Percentiles rank a stretch among this genome's conserved stretches.
phyloP scores from a whole-genome alignment of 2,888 invertebrate species.

The Sarcophaga rosellei region DNA sequence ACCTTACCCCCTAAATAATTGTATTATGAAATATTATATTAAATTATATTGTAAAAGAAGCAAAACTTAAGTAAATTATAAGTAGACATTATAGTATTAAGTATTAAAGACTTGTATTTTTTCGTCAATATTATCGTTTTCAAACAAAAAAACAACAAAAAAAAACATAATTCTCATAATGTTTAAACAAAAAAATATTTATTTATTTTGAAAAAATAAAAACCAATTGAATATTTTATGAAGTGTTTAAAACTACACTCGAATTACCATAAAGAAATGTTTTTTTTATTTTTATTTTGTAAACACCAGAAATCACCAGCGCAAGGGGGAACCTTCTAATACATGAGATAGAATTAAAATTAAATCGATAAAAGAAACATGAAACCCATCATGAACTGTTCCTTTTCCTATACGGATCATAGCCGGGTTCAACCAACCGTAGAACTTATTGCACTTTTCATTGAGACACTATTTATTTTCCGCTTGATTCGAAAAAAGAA shows the following conservation, averaged over 20 bases:
- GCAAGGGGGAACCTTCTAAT: too few relatives aligned
- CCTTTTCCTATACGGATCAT: too few relatives aligned
- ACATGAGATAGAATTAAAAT: too few relatives aligned
- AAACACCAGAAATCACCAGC: too few relatives aligned
- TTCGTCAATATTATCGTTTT: slow-evolving; percentile 22
- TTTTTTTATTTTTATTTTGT: background rate
- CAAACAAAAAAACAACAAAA: slow-evolving; percentile 1
- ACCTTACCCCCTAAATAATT: slow-evolving; percentile 24
- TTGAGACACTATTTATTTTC: too few relatives aligned
- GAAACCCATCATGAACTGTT: too few relatives aligned
- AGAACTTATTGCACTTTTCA: too few relatives aligned
- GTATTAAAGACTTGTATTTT: slow-evolving; percentile 57
- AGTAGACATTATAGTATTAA: slow-evolving; percentile 47
- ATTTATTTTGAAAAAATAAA: slow-evolving; percentile 57
- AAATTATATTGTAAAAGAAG: background rate
- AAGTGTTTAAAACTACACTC: background rate
- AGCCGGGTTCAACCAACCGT: too few relatives aligned
- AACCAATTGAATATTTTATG: background rate
- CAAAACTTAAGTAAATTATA: slow-evolving; percentile 38
- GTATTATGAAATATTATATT: slow-evolving; percentile 42
- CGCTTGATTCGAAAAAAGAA: too few relatives aligned
- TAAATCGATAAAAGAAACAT: too few relatives aligned
- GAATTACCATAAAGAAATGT: background rate
- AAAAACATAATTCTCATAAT: slow-evolving; percentile 41
- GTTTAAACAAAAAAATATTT: slow-evolving; percentile 25